Evolutionary conservation across 2,888 invertebrate species (phyloP).

Genomic region (Tuta absoluta): DNA sequence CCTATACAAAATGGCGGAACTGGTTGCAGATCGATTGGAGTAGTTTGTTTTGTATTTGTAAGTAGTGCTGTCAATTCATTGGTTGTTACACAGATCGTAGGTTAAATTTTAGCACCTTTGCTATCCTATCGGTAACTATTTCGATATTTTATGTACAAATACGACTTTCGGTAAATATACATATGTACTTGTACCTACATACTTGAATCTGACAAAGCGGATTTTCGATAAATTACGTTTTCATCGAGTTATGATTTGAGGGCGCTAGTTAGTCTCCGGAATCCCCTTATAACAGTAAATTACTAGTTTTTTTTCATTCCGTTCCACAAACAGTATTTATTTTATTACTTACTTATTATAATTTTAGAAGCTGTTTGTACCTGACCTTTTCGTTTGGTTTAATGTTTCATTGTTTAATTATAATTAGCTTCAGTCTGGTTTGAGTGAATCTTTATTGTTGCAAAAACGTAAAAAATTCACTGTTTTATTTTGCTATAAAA

Average conservation of each 20-base stretch:
- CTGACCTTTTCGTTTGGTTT: constrained; percentile 5
- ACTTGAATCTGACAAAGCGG: too few species aligned
- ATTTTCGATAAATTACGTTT: too few species aligned
- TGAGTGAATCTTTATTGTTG: not conserved
- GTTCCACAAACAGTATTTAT: not conserved
- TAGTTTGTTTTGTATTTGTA: not conserved
- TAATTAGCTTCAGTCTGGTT: not conserved
- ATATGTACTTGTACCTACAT: too few species aligned
- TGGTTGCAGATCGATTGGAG: not conserved
- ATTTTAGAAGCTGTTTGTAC: not conserved
- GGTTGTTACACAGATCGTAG: not conserved
- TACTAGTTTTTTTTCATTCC: too few species aligned
- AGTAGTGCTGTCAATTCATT: not conserved
- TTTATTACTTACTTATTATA: not conserved
- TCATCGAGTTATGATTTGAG: too few species aligned
- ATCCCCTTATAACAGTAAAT: too few species aligned
- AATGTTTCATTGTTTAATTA: constrained; percentile 18
- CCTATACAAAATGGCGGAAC: not conserved
- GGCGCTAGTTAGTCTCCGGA: too few species aligned
- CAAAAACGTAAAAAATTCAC: not conserved
- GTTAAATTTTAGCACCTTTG: too few species aligned
- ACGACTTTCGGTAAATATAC: too few species aligned
- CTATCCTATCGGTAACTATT: too few species aligned
- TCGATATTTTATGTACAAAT: too few species aligned
- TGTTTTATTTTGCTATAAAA: too few species aligned